Evolutionary conservation across 2,113 vertebrate species (phyloP).

Genomic region (Zosterops pallidus): DNA sequence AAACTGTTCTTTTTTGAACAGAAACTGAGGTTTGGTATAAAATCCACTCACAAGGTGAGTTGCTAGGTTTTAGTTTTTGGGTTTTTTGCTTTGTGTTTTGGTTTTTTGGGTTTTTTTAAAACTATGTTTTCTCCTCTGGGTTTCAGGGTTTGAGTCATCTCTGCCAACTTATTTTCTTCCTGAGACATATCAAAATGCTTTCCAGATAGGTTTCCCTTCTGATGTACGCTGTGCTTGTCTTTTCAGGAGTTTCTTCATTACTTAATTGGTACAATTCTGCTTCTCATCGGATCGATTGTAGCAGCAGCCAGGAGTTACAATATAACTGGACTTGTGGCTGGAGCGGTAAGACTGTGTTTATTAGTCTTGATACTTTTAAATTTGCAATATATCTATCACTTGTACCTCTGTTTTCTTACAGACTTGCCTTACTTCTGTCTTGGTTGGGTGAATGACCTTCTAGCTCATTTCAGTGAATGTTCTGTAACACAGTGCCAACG

Average conservation of each 20-base stretch:
- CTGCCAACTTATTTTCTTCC: background rate
- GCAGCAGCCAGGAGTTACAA: conserved; percentile 75
- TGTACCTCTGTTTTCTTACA: background rate
- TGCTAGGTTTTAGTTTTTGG: background rate
- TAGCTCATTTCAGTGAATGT: background rate
- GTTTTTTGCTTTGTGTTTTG: background rate
- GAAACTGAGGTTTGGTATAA: background rate
- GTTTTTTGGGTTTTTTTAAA: background rate
- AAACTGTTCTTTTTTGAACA: background rate
- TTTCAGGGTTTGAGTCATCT: background rate
- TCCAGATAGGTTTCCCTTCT: background rate
- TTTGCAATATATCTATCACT: background rate
- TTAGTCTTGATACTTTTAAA: background rate
- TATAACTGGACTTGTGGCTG: conserved; percentile 77
- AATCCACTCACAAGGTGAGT: background rate
- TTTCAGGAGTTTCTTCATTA: conserved; percentile 94
- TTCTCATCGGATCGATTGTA: conserved; percentile 87
- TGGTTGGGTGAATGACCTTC: background rate
- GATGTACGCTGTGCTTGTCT: conserved; percentile 24
- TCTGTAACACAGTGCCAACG: background rate
- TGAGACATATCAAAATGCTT: background rate
- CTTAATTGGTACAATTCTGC: conserved; percentile 82
- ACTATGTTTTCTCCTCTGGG: background rate
- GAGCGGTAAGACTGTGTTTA: conserved; percentile 78
- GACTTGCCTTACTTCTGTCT: background rate